Conservation (phyloP, 2,113 vertebrate species). For the Pachycephala philippinensis region DNA sequence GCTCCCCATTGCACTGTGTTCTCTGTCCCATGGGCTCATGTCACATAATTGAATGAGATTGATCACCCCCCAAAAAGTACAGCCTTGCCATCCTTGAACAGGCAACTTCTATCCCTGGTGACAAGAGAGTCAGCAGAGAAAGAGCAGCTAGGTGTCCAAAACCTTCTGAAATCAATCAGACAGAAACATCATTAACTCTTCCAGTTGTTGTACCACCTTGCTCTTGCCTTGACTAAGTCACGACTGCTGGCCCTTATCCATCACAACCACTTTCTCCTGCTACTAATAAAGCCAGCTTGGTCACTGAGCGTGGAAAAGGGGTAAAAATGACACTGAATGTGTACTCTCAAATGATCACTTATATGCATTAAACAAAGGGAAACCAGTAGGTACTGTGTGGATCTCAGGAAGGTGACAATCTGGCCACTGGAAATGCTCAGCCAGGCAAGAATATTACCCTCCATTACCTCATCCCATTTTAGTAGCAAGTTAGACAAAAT, state of each 20-base stretch:
- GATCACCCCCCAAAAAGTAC: neutral
- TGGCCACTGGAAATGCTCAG: neutral
- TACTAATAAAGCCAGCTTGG: neutral
- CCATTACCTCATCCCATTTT: neutral
- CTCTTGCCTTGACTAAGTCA: neutral
- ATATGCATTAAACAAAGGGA: neutral
- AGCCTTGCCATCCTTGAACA: neutral
- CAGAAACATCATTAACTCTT: neutral
- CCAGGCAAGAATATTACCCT: neutral
- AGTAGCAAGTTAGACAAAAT: neutral
- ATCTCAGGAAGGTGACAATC: neutral
- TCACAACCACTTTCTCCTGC: neutral
- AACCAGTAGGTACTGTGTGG: neutral
- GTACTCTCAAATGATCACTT: neutral
- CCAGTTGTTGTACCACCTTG: neutral
- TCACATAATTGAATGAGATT: neutral
- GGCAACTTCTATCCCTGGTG: neutral
- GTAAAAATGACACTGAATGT: neutral
- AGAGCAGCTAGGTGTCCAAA: neutral
- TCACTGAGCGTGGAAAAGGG: fast-evolving
- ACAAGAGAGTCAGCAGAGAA: neutral
- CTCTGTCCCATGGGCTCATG: neutral
- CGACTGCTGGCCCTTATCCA: neutral
- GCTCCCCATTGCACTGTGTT: neutral
- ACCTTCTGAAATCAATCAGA: neutral